Percentiles rank a stretch among this genome's conserved stretches.
Evolutionary conservation across 2,888 invertebrate species (phyloP).

Genomic region (Cerceris ruficornis): DNA sequence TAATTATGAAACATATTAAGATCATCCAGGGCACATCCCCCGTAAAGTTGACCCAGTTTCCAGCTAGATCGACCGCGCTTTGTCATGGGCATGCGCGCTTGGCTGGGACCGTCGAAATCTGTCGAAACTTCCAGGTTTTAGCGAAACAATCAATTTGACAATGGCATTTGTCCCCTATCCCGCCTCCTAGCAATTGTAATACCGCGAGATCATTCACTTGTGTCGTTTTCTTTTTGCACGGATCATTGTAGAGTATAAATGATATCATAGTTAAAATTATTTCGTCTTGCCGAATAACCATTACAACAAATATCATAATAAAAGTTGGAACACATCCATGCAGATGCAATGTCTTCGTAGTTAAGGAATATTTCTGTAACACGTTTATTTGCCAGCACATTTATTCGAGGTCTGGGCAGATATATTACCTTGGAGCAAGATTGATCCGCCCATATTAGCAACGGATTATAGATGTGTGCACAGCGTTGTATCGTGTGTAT

Average conservation of each 20-base stretch:
- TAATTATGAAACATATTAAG: not conserved
- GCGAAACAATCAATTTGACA: not conserved
- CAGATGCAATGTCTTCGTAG: conserved; percentile 7
- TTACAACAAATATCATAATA: conserved; percentile 3
- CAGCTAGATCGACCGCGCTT: conserved; percentile 28
- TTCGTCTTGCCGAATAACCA: conserved; percentile 22
- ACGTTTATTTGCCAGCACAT: conserved; percentile 30
- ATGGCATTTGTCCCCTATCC: not conserved
- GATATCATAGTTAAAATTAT: not conserved
- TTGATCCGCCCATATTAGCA: conserved; percentile 5
- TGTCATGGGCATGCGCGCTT: conserved; percentile 5
- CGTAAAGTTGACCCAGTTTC: conserved; percentile 39
- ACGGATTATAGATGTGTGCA: not conserved
- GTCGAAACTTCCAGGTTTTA: not conserved
- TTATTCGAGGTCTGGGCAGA: conserved; percentile 9
- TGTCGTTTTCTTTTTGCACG: not conserved
- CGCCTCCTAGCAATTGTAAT: not conserved
- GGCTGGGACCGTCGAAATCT: not conserved
- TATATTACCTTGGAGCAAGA: conserved; percentile 21
- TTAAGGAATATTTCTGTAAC: conserved; percentile 45
- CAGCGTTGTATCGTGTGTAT: not conserved
- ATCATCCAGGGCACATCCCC: not conserved
- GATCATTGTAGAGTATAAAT: not conserved
- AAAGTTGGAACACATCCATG: conserved; percentile 39
- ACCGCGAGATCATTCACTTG: too few relatives aligned